Percentiles rank a stretch among this genome's conserved stretches.
phyloP scores from a whole-genome alignment of 2,797 vertebrate species.

The Alosa sapidissima region DNA sequence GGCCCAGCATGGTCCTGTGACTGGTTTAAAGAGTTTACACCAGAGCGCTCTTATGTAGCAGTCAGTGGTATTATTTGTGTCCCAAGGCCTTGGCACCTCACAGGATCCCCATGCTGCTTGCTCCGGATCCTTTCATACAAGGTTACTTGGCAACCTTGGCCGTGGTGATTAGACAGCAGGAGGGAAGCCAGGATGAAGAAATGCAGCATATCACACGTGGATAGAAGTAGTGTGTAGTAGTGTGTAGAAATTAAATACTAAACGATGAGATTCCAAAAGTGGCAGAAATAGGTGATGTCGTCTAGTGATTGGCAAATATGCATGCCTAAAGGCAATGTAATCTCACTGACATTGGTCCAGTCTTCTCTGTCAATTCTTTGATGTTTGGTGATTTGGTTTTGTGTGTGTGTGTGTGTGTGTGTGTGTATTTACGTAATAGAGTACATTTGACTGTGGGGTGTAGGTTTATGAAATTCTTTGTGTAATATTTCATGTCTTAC shows the following conservation, averaged over 20 bases:
- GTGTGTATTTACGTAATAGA: not conserved
- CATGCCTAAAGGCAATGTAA: too few relatives aligned
- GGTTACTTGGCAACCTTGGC: not conserved
- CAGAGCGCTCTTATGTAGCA: not conserved
- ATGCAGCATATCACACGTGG: not conserved
- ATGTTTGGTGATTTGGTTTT: too few relatives aligned
- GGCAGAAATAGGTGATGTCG: too few relatives aligned
- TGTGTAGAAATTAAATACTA: too few relatives aligned
- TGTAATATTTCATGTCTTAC: not conserved
- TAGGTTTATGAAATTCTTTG: not conserved
- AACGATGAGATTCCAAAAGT: too few relatives aligned
- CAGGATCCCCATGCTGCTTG: not conserved
- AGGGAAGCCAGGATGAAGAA: not conserved
- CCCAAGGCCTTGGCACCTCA: not conserved
- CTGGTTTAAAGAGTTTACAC: not conserved
- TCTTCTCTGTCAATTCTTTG: too few relatives aligned
- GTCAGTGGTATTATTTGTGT: not conserved
- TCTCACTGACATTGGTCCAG: too few relatives aligned
- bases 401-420: too few relatives aligned
- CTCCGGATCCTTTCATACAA: not conserved
- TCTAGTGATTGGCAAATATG: too few relatives aligned
- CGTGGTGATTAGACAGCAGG: not conserved
- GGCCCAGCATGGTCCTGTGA: not conserved
- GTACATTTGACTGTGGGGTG: not conserved
- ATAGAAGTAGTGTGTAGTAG: too few relatives aligned